Evolutionary conservation across 2,888 invertebrate species (phyloP).

Genomic region (Habrosyne pyritoides): DNA sequence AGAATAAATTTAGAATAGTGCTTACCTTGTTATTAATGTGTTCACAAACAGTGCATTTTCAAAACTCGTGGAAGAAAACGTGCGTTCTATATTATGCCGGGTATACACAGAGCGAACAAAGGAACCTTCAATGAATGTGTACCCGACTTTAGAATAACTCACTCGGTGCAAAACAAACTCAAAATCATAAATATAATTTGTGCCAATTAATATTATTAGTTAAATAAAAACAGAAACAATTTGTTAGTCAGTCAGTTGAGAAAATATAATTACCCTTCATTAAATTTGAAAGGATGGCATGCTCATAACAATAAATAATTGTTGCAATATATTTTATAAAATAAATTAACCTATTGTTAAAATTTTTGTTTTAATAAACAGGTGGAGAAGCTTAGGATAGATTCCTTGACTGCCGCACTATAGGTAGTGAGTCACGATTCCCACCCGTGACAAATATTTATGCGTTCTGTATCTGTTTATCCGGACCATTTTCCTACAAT

Average conservation of each 20-base stretch:
- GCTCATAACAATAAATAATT: neutral
- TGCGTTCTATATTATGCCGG: neutral
- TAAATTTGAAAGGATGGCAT: neutral
- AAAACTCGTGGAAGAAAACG: neutral
- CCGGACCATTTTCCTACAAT: too few relatives aligned
- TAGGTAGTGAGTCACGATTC: too few relatives aligned
- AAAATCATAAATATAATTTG: neutral
- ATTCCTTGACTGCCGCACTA: too few relatives aligned
- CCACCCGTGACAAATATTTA: too few relatives aligned
- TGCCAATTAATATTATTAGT: neutral
- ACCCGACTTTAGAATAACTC: neutral
- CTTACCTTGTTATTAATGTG: conserved; percentile 1
- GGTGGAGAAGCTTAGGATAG: too few relatives aligned
- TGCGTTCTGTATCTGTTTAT: too few relatives aligned
- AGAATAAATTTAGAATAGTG: neutral
- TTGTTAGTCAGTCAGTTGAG: neutral
- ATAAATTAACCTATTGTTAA: too few relatives aligned
- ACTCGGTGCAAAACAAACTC: neutral
- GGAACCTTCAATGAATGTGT: too few relatives aligned
- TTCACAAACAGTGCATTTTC: neutral
- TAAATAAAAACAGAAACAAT: neutral
- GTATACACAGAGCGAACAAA: too few relatives aligned
- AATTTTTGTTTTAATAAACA: too few relatives aligned
- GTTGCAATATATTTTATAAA: too few relatives aligned
- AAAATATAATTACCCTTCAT: neutral